Percentiles rank a stretch among this genome's conserved stretches.
Evolutionary conservation across 2,797 vertebrate genomes (phyloP).

Genomic region (Erpetoichthys calabaricus): DNA sequence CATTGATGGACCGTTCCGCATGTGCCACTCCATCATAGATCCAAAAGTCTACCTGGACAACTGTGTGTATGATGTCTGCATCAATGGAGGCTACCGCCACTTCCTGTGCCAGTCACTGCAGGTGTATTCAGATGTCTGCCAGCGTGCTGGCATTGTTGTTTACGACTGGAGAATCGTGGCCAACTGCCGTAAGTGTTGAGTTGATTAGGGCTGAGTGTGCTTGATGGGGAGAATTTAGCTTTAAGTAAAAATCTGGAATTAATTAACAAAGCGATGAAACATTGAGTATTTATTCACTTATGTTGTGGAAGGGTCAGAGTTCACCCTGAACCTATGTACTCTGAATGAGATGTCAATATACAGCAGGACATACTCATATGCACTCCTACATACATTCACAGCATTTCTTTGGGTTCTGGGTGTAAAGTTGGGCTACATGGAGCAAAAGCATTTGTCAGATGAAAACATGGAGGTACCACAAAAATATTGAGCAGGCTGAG

Average conservation of each 20-base stretch:
- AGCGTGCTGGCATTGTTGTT: constrained; percentile 25
- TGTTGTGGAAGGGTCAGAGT: no score
- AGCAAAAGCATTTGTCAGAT: no score
- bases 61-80: constrained; percentile 39
- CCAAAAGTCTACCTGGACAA: constrained; percentile 37
- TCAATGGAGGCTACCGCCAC: constrained; percentile 23
- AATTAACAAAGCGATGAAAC: neutral
- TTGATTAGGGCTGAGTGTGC: neutral
- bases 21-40: constrained; percentile 30
- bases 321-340: no score
- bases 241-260: no score
- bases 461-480: no score
- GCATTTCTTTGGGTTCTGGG: no score
- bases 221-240: neutral
- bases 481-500: no score
- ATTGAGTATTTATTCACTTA: neutral
- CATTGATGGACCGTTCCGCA: constrained; percentile 27
- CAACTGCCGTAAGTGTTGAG: constrained; percentile 37
- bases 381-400: no score
- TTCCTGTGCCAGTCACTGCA: constrained; percentile 35
- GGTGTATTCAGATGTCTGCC: constrained; percentile 31
- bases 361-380: no score
- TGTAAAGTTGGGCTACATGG: no score
- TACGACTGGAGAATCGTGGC: constrained; percentile 33
- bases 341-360: no score